Base-by-base conservation (phyloP, 1,140 invertebrate species). In the Temnothorax curvispinosus region DNA sequence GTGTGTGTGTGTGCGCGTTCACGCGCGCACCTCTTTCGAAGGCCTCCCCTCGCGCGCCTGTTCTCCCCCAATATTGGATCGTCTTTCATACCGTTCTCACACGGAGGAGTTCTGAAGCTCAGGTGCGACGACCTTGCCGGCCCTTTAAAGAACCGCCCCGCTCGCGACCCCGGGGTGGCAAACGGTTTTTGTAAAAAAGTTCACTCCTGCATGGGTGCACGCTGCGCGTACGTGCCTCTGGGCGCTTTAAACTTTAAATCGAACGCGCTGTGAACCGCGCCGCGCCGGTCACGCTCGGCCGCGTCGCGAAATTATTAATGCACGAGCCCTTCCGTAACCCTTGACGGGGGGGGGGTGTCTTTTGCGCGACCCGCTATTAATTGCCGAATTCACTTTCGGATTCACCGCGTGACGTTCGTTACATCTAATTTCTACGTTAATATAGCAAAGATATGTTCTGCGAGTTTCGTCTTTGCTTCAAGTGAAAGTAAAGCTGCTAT, bases 61-160 rank as follows among this genome's bases (percentile, higher is more conserved):
- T 27, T 0, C 47, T 5, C 21, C 54, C 41, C 54, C 77, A 27
- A 87, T 88, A 88, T 87, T 86, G 90, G 91, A 93, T 93, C 93
- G 86, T 64, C 90, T 94, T 94, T 92, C 93, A 87, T 88, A 88
- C 81, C 86, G 92, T 94, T 94, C 94, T 94, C 94, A 94, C 93
- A 94, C 65, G 65, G 13, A 88, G 81, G 81, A 77, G 80, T 78
- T 60, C 89, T 35, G 74, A 88, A 84, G 76, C 86, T 92, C 87
- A 89, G 80, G 91, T 91, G 85, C 91, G 92, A 92, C 90, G 93
- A 93, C 93, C 93, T 93, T 93, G 87, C 87, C 52, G 85, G 86
- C 91, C 92, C 92, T 93, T 93, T 94, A 94, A 94, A 94, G 21
- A 72, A 50, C 64, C 58, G 60, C 64, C 18, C 74, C 67, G 44